These are phyloP conservation scores for Pollenia angustigena DNA, from an alignment of 2,888 invertebrate species.

Conservation along the genomic window DNA sequence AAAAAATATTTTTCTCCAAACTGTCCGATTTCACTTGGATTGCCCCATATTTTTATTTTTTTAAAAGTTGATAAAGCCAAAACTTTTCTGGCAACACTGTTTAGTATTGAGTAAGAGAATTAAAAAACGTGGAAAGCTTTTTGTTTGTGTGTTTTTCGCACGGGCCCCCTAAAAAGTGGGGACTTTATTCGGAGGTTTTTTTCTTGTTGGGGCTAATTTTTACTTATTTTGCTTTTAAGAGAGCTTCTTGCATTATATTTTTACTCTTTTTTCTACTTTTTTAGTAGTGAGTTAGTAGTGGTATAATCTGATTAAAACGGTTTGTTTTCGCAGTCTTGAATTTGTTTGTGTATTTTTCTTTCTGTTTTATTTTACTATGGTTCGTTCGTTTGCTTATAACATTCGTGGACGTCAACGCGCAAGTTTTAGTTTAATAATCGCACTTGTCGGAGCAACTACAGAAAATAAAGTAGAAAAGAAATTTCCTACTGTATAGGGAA, in stretches of 20 bases:
- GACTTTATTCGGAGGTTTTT: no score
- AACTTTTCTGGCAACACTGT: no score
- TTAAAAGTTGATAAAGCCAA: no score
- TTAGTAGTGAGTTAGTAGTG: neutral
- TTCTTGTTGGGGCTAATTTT: neutral
- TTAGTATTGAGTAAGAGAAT: no score
- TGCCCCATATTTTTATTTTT: no score
- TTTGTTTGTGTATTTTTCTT: conserved; percentile 71
- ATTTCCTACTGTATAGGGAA: conserved; percentile 50
- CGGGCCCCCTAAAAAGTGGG: no score
- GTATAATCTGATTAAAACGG: conserved; percentile 40
- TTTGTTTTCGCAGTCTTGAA: conserved; percentile 70
- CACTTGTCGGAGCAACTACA: conserved; percentile 80
- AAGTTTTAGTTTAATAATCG: conserved; percentile 80
- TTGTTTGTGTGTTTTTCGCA: no score
- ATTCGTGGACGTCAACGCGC: conserved; percentile 74
- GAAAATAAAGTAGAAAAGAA: conserved; percentile 24
- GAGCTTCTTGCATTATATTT: neutral
- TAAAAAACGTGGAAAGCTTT: no score
- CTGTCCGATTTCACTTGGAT: no score
- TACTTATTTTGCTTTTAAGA: neutral
- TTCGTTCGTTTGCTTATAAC: conserved; percentile 74
- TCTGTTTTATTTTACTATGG: conserved; percentile 46
- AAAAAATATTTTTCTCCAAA: no score
- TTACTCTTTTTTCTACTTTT: conserved; percentile 7